Evolutionary conservation across 2,113 vertebrate species (phyloP).

Genomic region (Heterotis niloticus): DNA sequence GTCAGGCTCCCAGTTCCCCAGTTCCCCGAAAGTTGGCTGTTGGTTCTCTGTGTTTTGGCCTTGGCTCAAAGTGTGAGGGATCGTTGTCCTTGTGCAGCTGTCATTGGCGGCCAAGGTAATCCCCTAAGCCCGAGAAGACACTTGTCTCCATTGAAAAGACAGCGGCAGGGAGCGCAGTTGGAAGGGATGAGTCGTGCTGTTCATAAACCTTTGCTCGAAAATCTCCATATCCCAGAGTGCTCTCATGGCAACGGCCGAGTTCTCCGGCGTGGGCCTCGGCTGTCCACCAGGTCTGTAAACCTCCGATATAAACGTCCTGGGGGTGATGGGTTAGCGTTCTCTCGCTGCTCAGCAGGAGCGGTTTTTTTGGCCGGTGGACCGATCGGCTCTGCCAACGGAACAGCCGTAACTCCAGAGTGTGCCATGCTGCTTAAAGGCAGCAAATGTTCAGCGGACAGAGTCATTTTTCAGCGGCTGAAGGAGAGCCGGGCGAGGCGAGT

Average conservation of each 20-base stretch:
- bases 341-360: neutral
- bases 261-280: neutral
- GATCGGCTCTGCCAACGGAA: neutral
- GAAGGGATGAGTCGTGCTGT: too few relatives aligned
- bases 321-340: neutral
- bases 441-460: neutral
- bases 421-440: neutral
- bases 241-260: neutral
- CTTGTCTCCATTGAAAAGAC: too few relatives aligned
- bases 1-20: neutral
- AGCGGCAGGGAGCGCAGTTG: too few relatives aligned
- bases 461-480: neutral
- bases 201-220: too few relatives aligned
- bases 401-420: neutral
- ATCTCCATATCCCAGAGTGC: neutral
- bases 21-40: too few relatives aligned
- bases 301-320: neutral
- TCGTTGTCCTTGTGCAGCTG: neutral
- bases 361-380: neutral
- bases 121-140: neutral
- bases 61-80: neutral
- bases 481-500: neutral
- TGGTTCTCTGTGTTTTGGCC: neutral
- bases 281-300: neutral
- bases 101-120: neutral